Conservation (phyloP, 2,113 vertebrate species). For the Brienomyrus brachyistius region DNA sequence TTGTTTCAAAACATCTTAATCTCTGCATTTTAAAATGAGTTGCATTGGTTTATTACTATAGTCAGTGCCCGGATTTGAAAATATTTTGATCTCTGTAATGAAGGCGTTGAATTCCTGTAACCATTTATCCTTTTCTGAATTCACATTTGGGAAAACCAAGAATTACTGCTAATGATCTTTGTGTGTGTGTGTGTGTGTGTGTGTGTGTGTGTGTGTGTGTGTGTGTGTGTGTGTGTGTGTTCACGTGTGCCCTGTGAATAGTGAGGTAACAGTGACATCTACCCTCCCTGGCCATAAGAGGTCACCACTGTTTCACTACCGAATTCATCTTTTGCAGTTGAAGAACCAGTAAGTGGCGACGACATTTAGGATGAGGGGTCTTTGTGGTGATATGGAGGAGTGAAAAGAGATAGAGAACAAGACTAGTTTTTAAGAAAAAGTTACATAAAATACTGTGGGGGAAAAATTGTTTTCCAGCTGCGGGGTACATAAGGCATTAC, state of each 20-base stretch:
- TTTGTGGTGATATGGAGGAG: background rate
- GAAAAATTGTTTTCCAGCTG: background rate
- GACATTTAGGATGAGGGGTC: background rate
- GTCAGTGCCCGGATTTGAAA: background rate
- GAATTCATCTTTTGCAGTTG: background rate
- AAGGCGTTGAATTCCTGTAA: slow-evolving; percentile 4
- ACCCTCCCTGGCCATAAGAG: slow-evolving; percentile 34
- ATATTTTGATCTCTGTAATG: background rate
- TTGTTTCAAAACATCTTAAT: slow-evolving; percentile 4
- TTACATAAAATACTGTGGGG: background rate
- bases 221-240: too few relatives aligned
- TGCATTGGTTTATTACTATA: background rate
- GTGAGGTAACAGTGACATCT: background rate
- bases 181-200: background rate
- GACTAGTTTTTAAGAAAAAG: background rate
- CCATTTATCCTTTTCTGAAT: background rate
- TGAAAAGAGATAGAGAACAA: background rate
- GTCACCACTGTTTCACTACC: slow-evolving; percentile 38
- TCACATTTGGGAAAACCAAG: background rate
- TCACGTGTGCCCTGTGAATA: background rate
- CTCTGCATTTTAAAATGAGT: slow-evolving; percentile 2
- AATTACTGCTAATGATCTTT: background rate
- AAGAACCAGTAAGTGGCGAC: background rate
- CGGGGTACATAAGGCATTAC: background rate
- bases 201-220: background rate